phyloP scores from a whole-genome alignment of 2,113 vertebrate species.

The Zosterops hypoxanthus region DNA sequence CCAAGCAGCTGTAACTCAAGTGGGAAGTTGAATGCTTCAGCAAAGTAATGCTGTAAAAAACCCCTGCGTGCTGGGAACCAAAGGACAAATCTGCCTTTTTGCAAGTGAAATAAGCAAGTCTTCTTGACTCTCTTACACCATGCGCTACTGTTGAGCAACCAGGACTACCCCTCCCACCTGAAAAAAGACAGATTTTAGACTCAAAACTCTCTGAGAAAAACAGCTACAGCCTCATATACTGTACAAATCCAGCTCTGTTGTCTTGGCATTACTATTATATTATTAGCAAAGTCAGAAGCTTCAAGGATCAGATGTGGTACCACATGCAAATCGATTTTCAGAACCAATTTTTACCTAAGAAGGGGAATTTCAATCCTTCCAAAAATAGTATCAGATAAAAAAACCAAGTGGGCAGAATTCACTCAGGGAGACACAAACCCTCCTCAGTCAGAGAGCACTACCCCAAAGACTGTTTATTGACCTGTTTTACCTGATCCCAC shows the following conservation, averaged over 20 bases:
- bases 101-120: neutral
- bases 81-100: neutral
- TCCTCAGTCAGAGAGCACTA: neutral
- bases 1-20: neutral
- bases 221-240: neutral
- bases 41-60: neutral
- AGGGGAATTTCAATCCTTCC: neutral
- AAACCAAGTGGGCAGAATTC: neutral
- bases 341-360: neutral
- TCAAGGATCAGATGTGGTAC: neutral
- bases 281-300: neutral
- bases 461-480: neutral
- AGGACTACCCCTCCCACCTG: rapidly evolving
- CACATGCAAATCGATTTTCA: neutral
- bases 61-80: rapidly evolving
- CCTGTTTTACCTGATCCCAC: neutral
- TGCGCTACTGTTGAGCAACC: neutral
- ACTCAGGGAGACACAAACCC: neutral
- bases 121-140: neutral
- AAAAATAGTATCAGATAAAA: neutral
- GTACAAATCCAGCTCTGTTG: neutral
- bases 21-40: neutral
- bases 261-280: neutral
- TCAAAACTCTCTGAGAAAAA: neutral
- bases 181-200: neutral